Conservation (phyloP, 2,113 vertebrate genomes). For the Pelobates fuscus region DNA sequence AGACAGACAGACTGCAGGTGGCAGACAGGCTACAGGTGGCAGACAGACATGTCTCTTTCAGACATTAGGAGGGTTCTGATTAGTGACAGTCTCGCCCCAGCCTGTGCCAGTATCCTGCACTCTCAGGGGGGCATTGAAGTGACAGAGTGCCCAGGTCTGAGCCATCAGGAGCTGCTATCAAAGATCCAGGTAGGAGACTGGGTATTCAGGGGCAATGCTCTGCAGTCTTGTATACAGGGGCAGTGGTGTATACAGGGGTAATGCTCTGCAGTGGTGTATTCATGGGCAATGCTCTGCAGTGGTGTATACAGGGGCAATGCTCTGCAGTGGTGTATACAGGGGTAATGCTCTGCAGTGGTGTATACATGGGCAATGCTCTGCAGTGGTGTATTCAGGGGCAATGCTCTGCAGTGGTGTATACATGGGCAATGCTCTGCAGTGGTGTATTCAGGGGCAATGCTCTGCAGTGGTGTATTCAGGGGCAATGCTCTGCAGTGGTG, state of each 20-base stretch:
- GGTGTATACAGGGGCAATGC: background rate
- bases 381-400: background rate
- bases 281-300: background rate
- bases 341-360: slow-evolving; percentile 4
- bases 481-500: slow-evolving; percentile 1
- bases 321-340: background rate
- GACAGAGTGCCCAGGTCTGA: slow-evolving; percentile 83
- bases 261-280: background rate
- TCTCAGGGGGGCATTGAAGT: slow-evolving; percentile 81
- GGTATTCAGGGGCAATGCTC: no score
- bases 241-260: background rate
- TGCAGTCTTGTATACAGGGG: background rate
- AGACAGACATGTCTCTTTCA: slow-evolving; percentile 73
- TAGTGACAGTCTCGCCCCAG: slow-evolving; percentile 88
- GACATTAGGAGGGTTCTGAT: slow-evolving; percentile 80
- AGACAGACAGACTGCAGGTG: background rate
- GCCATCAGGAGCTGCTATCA: slow-evolving; percentile 79
- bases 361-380: background rate
- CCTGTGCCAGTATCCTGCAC: slow-evolving; percentile 82
- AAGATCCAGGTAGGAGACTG: slow-evolving; percentile 79
- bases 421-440: background rate
- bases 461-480: background rate
- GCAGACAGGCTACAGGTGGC: background rate
- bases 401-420: background rate
- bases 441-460: background rate